phyloP scores from a whole-genome alignment of 2,888 invertebrate genomes.

The Dolomedes plantarius region DNA sequence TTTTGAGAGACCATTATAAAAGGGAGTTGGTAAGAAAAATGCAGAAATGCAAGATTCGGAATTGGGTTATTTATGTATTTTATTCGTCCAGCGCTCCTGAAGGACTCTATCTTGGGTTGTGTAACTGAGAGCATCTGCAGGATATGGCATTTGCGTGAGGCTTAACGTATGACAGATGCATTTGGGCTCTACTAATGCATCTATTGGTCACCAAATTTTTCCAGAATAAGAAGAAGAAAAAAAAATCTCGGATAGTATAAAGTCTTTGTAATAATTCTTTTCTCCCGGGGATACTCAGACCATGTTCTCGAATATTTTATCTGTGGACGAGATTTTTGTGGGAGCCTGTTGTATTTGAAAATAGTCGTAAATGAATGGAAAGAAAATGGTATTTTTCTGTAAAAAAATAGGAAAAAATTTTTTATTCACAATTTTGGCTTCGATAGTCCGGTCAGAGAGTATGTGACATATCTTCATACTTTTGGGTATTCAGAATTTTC shows the following conservation, averaged over 20 bases:
- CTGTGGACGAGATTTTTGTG: too few species aligned
- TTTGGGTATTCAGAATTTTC: too few species aligned
- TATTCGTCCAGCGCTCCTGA: conserved; percentile 13
- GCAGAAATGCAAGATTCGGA: conserved; percentile 17
- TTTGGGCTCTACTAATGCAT: conserved; percentile 1
- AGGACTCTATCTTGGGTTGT: neutral
- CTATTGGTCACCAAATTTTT: neutral
- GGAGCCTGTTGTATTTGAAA: too few species aligned
- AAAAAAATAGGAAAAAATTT: too few species aligned
- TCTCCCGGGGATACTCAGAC: neutral
- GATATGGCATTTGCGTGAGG: neutral
- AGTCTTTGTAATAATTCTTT: neutral
- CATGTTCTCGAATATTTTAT: too few species aligned
- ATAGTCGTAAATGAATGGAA: too few species aligned
- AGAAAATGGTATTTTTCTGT: too few species aligned
- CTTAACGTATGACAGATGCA: conserved; percentile 1
- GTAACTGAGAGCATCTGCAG: conserved; percentile 6
- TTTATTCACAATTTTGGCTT: too few species aligned
- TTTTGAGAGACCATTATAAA: conserved; percentile 58
- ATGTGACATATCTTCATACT: too few species aligned
- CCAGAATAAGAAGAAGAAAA: too few species aligned
- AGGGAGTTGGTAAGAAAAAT: conserved; percentile 29
- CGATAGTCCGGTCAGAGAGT: too few species aligned
- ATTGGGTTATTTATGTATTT: conserved; percentile 14
- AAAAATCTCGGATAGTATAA: neutral